Evolutionary conservation across 1,140 invertebrate genomes (phyloP), one percentile per base, ranked within the genome.

Genomic region (Reticulitermes speratus): DNA sequence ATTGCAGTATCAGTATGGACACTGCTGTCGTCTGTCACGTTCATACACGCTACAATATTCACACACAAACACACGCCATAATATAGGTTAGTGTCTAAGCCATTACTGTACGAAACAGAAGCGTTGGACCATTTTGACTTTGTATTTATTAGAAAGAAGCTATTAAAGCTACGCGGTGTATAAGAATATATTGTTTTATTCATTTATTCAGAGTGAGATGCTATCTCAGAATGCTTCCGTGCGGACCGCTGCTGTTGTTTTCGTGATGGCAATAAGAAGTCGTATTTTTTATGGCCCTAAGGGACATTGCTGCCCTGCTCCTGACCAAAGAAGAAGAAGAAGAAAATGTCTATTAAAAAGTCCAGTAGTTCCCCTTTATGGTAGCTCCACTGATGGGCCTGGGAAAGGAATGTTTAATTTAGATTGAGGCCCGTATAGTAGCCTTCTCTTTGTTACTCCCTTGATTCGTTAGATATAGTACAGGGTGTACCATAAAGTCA

Each of bases 151-250:
- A 75, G 65, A 30, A 30, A 75, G n/a, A 9, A 14, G 25, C n/a
- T 30, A 75, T 75, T 75, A 75, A 30, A 75, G 6, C 7, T 30
- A 75, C 65, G 14, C 25, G 65, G 0, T 25, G 65, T 30, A 16
- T 25, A n/a, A 75, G 65, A 75, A 75, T 75, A 75, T 75, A 75
- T 75, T 75, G 65, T 75, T 75, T 75, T 75, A 75, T 75, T 75
- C 65, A 75, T 75, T 30, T 75, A 75, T 75, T 75, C 25, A 75
- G 65, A n/a, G 65, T 30, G 65, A n/a, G 65, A 75, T 30, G 25
- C 65, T 75, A 75, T 75, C 65, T n/a, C 16, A n/a, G 25, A 30
- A 8, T 30, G 65, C 65, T 30, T 30, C 65, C 65, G 65, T 75
- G 65, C 19, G 19, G 52, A 55, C 7, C 52, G 52, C 19, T 55